Conservation (phyloP, 2,113 vertebrate species). For the Phrynosoma platyrhinos region DNA sequence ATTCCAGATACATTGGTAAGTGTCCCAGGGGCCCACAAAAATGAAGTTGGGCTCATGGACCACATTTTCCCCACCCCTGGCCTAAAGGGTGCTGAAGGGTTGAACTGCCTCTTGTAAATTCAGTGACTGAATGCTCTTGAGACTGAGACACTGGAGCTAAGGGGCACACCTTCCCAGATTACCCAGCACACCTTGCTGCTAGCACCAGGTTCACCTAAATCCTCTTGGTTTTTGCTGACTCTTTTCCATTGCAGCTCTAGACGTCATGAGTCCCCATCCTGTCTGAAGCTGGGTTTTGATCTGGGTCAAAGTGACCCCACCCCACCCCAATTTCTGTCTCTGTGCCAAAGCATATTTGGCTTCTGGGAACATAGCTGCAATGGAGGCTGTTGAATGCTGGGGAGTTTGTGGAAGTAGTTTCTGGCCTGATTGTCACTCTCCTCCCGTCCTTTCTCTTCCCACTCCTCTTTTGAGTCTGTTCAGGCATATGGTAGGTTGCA, state of each 20-base stretch:
- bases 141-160: no score
- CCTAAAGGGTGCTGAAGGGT: no score
- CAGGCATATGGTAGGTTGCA: neutral
- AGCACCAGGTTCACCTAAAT: neutral
- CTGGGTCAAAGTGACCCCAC: conserved; percentile 68
- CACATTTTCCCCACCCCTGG: no score
- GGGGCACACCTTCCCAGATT: neutral
- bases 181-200: neutral
- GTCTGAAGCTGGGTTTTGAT: conserved; percentile 42
- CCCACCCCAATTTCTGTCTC: conserved; percentile 43
- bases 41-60: no score
- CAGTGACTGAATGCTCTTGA: no score
- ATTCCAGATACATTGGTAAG: no score
- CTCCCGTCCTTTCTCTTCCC: no score
- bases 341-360: conserved; percentile 57
- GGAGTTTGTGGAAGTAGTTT: neutral
- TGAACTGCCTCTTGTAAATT: no score
- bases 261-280: neutral
- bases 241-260: neutral
- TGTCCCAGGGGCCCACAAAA: no score
- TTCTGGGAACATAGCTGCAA: conserved; percentile 39
- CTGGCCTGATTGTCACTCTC: no score
- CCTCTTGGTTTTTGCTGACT: neutral
- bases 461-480: no score
- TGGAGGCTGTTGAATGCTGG: neutral